phyloP scores from a whole-genome alignment of 2,797 vertebrate species.

The Limosa lapponica region DNA sequence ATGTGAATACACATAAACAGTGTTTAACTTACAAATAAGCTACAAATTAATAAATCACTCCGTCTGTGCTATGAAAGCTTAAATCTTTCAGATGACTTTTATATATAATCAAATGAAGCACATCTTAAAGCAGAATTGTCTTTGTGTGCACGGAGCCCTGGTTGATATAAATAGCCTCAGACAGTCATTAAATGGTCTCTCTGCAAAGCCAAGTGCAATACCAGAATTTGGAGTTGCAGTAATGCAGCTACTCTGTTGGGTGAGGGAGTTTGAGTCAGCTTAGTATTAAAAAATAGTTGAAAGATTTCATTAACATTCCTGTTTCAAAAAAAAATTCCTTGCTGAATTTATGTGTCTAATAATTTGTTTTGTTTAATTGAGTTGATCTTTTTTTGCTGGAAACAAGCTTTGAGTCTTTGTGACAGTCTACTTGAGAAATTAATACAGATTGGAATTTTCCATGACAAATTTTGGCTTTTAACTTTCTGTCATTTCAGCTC shows the following conservation, averaged over 20 bases:
- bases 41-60: constrained; percentile 14
- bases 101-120: neutral
- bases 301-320: neutral
- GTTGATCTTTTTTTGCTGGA: neutral
- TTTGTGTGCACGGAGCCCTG: neutral
- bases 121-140: constrained; percentile 4
- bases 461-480: constrained; percentile 29
- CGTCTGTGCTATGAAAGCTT: neutral
- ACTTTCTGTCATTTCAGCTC: constrained; percentile 9
- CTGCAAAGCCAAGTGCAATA: neutral
- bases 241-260: neutral
- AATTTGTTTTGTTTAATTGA: constrained; percentile 1
- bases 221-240: neutral
- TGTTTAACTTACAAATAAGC: constrained; percentile 21
- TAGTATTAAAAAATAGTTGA: neutral
- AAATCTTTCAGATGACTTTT: neutral
- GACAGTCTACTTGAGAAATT: constrained; percentile 8
- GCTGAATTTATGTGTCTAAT: neutral
- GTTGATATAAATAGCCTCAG: neutral
- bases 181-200: neutral
- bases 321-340: neutral
- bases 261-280: neutral
- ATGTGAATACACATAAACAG: neutral
- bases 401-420: neutral
- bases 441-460: neutral